phyloP scores from a whole-genome alignment of 2,797 vertebrate species.

The Tangara arthus region DNA sequence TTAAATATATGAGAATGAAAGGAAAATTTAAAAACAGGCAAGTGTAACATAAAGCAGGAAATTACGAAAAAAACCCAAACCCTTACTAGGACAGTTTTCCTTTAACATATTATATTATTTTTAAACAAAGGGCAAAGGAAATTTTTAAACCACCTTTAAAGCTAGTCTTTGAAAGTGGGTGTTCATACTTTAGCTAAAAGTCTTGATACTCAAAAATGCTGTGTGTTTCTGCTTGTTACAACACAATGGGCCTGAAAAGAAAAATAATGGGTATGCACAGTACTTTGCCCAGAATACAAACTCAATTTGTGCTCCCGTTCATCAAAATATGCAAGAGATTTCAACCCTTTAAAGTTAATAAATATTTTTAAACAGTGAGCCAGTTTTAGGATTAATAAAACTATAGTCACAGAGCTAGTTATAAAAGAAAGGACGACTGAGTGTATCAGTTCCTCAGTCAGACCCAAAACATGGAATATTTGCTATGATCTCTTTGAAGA shows the following conservation, averaged over 20 bases:
- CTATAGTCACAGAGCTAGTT: background rate
- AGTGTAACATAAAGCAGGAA: conserved; percentile 11
- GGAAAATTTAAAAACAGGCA: background rate
- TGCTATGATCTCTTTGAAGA: background rate
- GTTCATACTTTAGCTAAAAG: background rate
- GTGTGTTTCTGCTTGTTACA: background rate
- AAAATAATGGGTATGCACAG: background rate
- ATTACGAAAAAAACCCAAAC: background rate
- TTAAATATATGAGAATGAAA: background rate
- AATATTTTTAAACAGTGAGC: conserved; percentile 17
- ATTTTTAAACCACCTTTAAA: conserved; percentile 38
- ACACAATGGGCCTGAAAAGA: background rate
- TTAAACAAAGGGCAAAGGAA: conserved; percentile 44
- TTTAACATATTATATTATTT: conserved; percentile 38
- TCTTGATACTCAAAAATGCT: background rate
- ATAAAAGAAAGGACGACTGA: background rate
- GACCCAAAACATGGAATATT: background rate
- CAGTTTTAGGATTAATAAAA: background rate
- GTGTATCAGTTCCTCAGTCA: background rate
- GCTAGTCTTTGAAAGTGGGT: background rate
- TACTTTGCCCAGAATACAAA: background rate
- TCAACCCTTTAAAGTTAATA: background rate
- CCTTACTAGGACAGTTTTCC: conserved; percentile 4
- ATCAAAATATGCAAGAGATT: background rate
- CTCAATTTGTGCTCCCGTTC: background rate